Evolutionary conservation across 2,888 invertebrate genomes (phyloP), one percentile per base, ranked within the genome.

Genomic region (Epinotia demarniana): DNA sequence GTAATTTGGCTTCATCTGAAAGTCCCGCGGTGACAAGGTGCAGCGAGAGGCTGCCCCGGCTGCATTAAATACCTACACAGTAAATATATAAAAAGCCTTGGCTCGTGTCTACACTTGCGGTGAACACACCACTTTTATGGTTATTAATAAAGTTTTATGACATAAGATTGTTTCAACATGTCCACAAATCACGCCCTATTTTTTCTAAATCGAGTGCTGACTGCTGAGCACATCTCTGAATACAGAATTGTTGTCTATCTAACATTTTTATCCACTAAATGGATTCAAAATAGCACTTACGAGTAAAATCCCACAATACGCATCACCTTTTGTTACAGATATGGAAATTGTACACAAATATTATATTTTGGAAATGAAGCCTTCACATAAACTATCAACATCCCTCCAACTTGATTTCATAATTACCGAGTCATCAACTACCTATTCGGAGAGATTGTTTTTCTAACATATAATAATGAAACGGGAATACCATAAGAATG

Each of bases 21-120:
- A 74, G 71, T 67, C 75, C 75, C 61, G 71, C 61, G 71, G 75
- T 75, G 75, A 72, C 75, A 75, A 75, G 75, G 71, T 75, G 75
- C 67, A 46, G n/a, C 68, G 39, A 60, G 69, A 69, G 60, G 69
- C 60, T 69, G 69, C 19, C 46, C 64, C 23, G 27, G n/a, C 43
- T 8, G 11, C 43, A 58, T 58, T 69, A 60, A 69, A 9, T 46
- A 58, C 27, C 8, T 39, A 39, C 39, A 60, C 57, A 19, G 68
- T 39, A 6, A 68, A 68, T 68, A 58, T 68, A 68, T 68, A 67
- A 57, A 18, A 55, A 55, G 43, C n/a, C 23, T 60, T 60, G 46
- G 60, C 69, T 69, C 71, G 53, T 63, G 71, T 62, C 69, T 46
- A 60, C 69, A 23, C 58, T 69, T 58, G 46, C 12, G 69, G 58